Evolutionary conservation across 1,140 invertebrate species (phyloP).

Genomic region (Himalopsyche phryganea): DNA sequence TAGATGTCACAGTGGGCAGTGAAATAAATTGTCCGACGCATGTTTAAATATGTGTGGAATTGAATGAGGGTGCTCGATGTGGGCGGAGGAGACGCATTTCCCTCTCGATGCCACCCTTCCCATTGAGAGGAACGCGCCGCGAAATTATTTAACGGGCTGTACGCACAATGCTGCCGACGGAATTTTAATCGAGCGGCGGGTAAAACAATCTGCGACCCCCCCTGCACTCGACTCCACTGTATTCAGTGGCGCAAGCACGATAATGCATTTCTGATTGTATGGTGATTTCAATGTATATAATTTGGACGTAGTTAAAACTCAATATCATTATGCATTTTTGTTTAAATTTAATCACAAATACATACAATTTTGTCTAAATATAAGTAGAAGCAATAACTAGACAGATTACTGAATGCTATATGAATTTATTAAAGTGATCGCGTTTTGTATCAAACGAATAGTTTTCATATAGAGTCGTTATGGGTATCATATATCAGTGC

Average conservation of each 20-base stretch:
- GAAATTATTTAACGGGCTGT: slow-evolving; percentile 34
- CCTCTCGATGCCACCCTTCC: slow-evolving; percentile 5
- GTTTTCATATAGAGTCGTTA: too few relatives aligned
- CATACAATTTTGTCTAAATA: too few relatives aligned
- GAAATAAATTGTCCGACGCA: slow-evolving; percentile 18
- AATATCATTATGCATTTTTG: too few relatives aligned
- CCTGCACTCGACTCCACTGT: background rate
- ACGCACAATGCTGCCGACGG: slow-evolving; percentile 31
- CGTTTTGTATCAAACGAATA: too few relatives aligned
- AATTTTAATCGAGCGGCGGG: slow-evolving; percentile 34
- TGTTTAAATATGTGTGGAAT: slow-evolving; percentile 23
- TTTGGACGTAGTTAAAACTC: too few relatives aligned
- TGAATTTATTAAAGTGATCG: too few relatives aligned
- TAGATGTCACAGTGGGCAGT: background rate
- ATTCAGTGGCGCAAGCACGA: slow-evolving; percentile 2
- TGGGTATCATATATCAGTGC: too few relatives aligned
- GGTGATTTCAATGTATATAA: too few relatives aligned
- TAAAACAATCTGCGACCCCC: slow-evolving; percentile 32
- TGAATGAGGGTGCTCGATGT: slow-evolving; percentile 11
- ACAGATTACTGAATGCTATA: too few relatives aligned
- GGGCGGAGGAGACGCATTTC: background rate
- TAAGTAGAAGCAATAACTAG: too few relatives aligned
- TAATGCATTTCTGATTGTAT: too few relatives aligned
- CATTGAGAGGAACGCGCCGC: slow-evolving; percentile 9
- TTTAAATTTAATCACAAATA: too few relatives aligned